phyloP scores from a whole-genome alignment of 2,113 vertebrate genomes.

The Ochotona curzoniae region DNA sequence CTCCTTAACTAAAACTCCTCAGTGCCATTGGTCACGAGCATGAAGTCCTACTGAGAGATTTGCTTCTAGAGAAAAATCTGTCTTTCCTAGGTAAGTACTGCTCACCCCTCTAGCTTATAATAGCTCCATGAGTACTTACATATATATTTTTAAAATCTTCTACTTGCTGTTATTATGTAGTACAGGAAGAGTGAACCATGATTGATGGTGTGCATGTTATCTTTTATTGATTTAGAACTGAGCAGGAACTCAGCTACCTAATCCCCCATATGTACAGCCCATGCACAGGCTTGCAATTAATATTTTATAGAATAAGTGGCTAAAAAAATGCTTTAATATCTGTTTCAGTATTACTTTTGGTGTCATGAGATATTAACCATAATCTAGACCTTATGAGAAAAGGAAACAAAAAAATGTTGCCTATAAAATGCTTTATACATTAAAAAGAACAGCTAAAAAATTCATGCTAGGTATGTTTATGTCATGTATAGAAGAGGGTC shows the following conservation, averaged over 20 bases:
- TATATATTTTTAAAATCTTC: constrained; percentile 60
- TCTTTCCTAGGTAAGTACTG: constrained; percentile 95
- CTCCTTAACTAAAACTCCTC: constrained; percentile 88
- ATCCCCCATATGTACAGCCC: constrained; percentile 86
- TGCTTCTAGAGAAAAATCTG: constrained; percentile 94
- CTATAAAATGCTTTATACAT: constrained; percentile 84
- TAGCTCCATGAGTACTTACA: constrained; percentile 73
- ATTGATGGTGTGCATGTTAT: constrained; percentile 88
- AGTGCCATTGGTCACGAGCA: constrained; percentile 97
- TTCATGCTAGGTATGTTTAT: constrained; percentile 57
- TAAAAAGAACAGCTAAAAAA: constrained; percentile 80
- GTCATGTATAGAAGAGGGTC: background rate
- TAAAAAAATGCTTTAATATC: constrained; percentile 90
- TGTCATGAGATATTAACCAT: constrained; percentile 89
- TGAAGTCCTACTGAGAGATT: constrained; percentile 94
- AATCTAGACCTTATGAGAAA: constrained; percentile 86
- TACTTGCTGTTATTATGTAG: constrained; percentile 73
- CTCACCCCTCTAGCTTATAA: constrained; percentile 50
- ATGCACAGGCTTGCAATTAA: constrained; percentile 89
- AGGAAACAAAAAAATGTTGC: constrained; percentile 87
- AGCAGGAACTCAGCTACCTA: constrained; percentile 89
- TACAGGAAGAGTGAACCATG: constrained; percentile 83
- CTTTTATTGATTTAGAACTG: constrained; percentile 91
- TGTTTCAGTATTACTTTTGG: constrained; percentile 88
- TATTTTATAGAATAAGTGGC: constrained; percentile 94